Evolutionary conservation across 2,888 invertebrate species (phyloP).

Genomic region (Drosophila ezoana): DNA sequence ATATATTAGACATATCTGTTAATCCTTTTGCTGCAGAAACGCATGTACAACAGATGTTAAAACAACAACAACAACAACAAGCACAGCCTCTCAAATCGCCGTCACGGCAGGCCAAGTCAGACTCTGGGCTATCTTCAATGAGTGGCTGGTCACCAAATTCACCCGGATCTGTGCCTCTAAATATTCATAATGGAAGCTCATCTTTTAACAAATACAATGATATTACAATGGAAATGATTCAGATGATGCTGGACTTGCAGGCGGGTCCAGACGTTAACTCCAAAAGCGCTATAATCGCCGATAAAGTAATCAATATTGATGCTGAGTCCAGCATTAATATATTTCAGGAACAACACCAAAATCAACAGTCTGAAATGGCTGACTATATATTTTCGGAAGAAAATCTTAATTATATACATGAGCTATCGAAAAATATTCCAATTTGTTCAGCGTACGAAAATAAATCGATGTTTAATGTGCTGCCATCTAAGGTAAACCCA

Average conservation of each 20-base stretch:
- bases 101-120: conserved; percentile 88
- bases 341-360: conserved; percentile 5
- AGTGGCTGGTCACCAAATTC: conserved; percentile 94
- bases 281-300: not conserved
- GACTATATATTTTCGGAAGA: conserved; percentile 83
- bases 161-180: conserved; percentile 83
- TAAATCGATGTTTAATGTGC: conserved; percentile 83
- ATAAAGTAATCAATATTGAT: conserved; percentile 6
- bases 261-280: not conserved
- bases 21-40: conserved; percentile 28
- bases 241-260: conserved; percentile 34
- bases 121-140: conserved; percentile 94
- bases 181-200: conserved; percentile 41
- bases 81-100: conserved; percentile 32
- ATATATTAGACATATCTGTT: conserved; percentile 28
- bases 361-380: not conserved
- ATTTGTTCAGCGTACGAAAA: conserved; percentile 85
- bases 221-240: conserved; percentile 47
- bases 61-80: conserved; percentile 23
- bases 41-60: not conserved
- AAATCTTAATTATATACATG: conserved; percentile 84
- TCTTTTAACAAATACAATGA: conserved; percentile 50
- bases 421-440: conserved; percentile 84
- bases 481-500: conserved; percentile 51
- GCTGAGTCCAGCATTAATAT: conserved; percentile 3